A percentile compares a stretch with the other conserved stretches of the same genome.
Conservation (phyloP, 2,797 vertebrate species). For the Coracias cyanogaster region DNA sequence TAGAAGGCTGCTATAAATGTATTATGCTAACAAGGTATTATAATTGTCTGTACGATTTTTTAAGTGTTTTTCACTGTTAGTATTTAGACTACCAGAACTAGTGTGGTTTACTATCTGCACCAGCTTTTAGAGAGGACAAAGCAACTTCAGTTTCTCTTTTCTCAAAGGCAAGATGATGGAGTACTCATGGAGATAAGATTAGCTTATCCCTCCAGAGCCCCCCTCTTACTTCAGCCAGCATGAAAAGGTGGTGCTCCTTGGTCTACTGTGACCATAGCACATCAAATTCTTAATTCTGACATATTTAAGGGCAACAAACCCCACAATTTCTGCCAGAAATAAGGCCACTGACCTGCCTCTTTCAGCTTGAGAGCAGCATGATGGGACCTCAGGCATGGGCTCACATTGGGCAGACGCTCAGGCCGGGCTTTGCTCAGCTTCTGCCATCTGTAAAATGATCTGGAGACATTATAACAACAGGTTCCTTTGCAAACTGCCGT, state of each 20-base stretch:
- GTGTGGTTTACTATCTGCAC: background rate
- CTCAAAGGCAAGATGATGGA: background rate
- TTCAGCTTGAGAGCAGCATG: accelerated
- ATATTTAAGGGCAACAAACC: background rate
- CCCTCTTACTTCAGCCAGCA: background rate
- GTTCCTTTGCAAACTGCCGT: background rate
- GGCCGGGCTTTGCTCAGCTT: background rate
- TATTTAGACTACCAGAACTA: background rate
- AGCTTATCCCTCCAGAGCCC: background rate
- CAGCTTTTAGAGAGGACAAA: background rate
- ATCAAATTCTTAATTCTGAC: background rate
- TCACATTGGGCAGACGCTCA: accelerated
- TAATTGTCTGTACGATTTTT: background rate
- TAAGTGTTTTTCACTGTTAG: background rate
- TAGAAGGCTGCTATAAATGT: background rate
- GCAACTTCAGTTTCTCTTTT: background rate
- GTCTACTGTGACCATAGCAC: background rate
- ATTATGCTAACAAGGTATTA: background rate
- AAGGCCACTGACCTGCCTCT: background rate
- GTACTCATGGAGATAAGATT: accelerated
- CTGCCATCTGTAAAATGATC: background rate
- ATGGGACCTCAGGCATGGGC: background rate
- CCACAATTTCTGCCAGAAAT: background rate
- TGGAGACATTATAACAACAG: background rate
- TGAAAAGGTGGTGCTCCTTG: too few species aligned